Base-by-base conservation (phyloP, 2,797 vertebrate genomes). In the Myotis vivesi region DNA sequence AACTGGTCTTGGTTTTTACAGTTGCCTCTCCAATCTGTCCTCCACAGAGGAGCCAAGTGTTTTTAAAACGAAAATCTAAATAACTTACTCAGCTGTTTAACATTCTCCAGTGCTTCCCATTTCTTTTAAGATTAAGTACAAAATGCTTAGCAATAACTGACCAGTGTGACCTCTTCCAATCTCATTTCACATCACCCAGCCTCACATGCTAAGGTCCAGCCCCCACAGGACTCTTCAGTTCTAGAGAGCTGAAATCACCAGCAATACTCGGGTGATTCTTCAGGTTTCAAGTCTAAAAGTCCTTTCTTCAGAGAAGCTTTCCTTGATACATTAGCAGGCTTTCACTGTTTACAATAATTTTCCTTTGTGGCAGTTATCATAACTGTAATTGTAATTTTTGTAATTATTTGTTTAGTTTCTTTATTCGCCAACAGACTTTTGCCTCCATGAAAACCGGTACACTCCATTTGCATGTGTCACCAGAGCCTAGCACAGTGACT, bases 11-110 rank as follows among this genome's bases (percentile, higher is more conserved):
- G 13, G 22, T 36, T 55, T 76, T 55, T 33, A 76, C 75, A 36
- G 75, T 22, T 79, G 75, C 33, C 55, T 92, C 69, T 82, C 41
- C 69, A 73, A 41, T 41, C 12, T 72, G 75, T 83, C 23, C 41
- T 81, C 16, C 9, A 71, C 6, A 91, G 8, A 92, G 49, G 8
- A 72, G 46, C 11, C 71, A 90, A 90, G 49, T 44, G 5, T 77
- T 90, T 94, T 91, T 23, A 77, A 81, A 92, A 57, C 55, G 90
- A 87, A 89, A 77, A 36, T 33, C 3, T 76, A 76, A 91, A 66
- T 77, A 80, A 90, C 22, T 87, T 76, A 85, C 44, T 94, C 53
- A 81, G n/a, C 64, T 20, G 44, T 87, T 85, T 30, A 76, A 87
- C 49, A 72, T 88, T 77, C 57, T 95, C 57, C 64, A 55, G 28